Evolutionary conservation across 2,888 invertebrate genomes (phyloP).

Genomic region (Sminthurinus aureus): DNA sequence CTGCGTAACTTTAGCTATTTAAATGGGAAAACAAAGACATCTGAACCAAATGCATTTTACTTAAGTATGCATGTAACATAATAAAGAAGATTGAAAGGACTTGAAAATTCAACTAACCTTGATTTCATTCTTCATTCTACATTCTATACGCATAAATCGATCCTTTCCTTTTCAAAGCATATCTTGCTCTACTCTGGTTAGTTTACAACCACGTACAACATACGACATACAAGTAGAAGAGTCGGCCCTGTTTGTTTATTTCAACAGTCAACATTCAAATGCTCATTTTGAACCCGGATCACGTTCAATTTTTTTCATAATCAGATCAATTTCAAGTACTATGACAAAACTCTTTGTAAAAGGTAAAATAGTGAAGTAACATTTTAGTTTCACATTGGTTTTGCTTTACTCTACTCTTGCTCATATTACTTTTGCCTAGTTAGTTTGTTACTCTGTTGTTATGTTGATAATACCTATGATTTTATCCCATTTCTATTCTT

Average conservation of each 20-base stretch:
- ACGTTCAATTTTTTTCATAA: slow-evolving; percentile 34
- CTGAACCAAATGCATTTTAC: no score
- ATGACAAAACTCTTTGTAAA: neutral
- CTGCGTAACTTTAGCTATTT: neutral
- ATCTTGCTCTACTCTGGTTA: neutral
- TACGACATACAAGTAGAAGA: neutral
- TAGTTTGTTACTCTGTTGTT: neutral
- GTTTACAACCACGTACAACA: neutral
- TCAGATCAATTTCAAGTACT: slow-evolving; percentile 36
- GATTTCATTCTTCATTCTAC: no score
- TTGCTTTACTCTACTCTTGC: neutral
- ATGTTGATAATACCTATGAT: neutral
- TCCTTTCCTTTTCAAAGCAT: neutral
- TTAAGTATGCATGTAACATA: no score
- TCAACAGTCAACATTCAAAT: neutral
- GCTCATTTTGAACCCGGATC: slow-evolving; percentile 7
- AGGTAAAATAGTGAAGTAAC: neutral
- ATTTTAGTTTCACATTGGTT: neutral
- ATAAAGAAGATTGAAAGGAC: no score
- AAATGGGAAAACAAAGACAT: neutral
- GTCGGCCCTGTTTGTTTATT: neutral
- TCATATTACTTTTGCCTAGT: no score
- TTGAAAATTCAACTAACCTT: no score
- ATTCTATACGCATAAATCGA: no score
- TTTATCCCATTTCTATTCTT: neutral